Percentiles rank a stretch among this genome's conserved stretches.
phyloP scores from a whole-genome alignment of 1,140 invertebrate species.

The Drosophila bocqueti region DNA sequence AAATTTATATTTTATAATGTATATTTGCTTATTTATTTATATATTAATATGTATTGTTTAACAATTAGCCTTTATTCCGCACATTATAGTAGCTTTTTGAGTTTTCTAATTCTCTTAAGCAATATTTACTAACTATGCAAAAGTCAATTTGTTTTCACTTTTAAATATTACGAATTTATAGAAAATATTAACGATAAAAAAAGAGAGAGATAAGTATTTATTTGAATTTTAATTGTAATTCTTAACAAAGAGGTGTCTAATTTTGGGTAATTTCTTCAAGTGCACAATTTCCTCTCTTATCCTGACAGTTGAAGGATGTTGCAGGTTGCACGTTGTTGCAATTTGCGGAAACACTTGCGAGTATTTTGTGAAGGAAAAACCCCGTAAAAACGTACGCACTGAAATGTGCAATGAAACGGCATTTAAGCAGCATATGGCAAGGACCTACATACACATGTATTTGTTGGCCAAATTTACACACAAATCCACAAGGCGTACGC shows the following conservation, averaged over 20 bases:
- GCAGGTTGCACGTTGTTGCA: conserved; percentile 37
- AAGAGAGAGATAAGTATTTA: too few species aligned
- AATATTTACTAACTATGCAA: too few species aligned
- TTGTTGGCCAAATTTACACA: conserved; percentile 68
- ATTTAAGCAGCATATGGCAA: conserved; percentile 64
- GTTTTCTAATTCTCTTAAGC: too few species aligned
- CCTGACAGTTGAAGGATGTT: conserved; percentile 22
- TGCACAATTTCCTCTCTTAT: background rate
- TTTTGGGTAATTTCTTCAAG: background rate
- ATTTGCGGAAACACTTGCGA: conserved; percentile 29
- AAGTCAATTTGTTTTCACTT: too few species aligned
- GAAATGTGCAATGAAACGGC: conserved; percentile 63
- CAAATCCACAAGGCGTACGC: conserved; percentile 32
- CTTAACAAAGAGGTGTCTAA: too few species aligned
- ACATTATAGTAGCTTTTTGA: too few species aligned
- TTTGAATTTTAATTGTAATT: too few species aligned
- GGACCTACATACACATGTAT: background rate
- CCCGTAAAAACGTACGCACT: conserved; percentile 39
- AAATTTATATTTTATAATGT: background rate
- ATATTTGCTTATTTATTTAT: background rate
- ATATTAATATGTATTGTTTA: background rate
- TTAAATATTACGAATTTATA: too few species aligned
- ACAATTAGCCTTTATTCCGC: too few species aligned
- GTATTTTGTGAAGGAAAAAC: conserved; percentile 9
- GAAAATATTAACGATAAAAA: too few species aligned